Percentiles rank a stretch among this genome's conserved stretches.
These are phyloP conservation scores for Agriotes lineatus DNA, from an alignment of 2,888 invertebrate genomes.

Conservation along the genomic window DNA sequence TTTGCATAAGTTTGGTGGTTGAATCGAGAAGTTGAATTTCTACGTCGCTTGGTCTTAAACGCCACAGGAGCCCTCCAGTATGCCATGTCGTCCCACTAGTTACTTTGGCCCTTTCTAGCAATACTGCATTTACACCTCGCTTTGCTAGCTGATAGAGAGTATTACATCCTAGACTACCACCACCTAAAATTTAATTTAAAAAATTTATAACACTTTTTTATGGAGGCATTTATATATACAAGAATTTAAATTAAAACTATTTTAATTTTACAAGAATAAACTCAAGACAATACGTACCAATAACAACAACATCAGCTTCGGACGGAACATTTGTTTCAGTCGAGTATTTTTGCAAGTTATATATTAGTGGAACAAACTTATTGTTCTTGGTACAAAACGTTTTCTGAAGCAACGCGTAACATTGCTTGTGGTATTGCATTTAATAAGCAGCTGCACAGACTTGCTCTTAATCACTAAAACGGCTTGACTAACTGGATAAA, in stretches of 20 bases:
- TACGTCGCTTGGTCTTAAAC: slow-evolving; percentile 85
- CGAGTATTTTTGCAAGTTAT: slow-evolving; percentile 32
- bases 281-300: slow-evolving; percentile 75
- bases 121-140: slow-evolving; percentile 80
- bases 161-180: slow-evolving; percentile 90
- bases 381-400: slow-evolving; percentile 36
- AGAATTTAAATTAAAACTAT: too few relatives aligned
- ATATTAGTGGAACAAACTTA: slow-evolving; percentile 17
- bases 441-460: slow-evolving; percentile 1
- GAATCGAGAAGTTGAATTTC: slow-evolving; percentile 83
- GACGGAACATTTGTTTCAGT: slow-evolving; percentile 60
- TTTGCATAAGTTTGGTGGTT: slow-evolving; percentile 77
- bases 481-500: slow-evolving; percentile 31
- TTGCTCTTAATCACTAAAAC: slow-evolving; percentile 21
- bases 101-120: slow-evolving; percentile 82
- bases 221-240: too few relatives aligned
- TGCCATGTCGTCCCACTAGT: slow-evolving; percentile 91
- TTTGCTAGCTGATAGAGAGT: slow-evolving; percentile 86
- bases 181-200: too few relatives aligned
- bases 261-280: too few relatives aligned
- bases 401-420: slow-evolving; percentile 40
- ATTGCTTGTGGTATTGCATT: slow-evolving; percentile 18
- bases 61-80: slow-evolving; percentile 86
- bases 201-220: not conserved
- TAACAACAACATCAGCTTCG: slow-evolving; percentile 82